Conservation (phyloP, 1,140 invertebrate genomes). For the Tetranychus urticae region DNA sequence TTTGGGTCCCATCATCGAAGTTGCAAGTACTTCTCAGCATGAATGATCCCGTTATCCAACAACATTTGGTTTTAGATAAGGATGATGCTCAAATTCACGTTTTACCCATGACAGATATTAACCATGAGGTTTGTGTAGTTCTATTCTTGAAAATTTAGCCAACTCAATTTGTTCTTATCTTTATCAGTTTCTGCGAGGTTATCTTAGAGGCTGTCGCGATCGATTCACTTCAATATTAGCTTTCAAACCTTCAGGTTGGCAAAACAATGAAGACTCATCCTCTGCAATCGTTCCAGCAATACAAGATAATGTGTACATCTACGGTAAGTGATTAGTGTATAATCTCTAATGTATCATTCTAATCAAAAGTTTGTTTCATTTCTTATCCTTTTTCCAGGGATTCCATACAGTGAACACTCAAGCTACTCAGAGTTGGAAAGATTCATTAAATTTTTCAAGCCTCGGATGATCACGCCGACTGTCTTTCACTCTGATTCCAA, state of each 20-base stretch:
- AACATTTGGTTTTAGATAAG: slow-evolving; percentile 17
- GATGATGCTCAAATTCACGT: slow-evolving; percentile 32
- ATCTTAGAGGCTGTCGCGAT: slow-evolving; percentile 17
- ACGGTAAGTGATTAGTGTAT: slow-evolving; percentile 21
- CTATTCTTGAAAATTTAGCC: too few relatives aligned
- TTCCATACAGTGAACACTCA: slow-evolving; percentile 46
- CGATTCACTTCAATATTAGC: slow-evolving; percentile 30
- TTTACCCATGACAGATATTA: slow-evolving; percentile 32
- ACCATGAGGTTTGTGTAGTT: slow-evolving; percentile 23
- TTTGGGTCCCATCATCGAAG: slow-evolving; percentile 31
- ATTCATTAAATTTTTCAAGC: slow-evolving; percentile 34
- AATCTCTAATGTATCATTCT: not conserved
- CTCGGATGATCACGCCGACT: slow-evolving; percentile 35
- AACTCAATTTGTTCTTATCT: too few relatives aligned
- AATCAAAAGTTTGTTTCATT: not conserved
- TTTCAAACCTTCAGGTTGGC: slow-evolving; percentile 42
- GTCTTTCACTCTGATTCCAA: slow-evolving; percentile 23
- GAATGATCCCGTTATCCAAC: slow-evolving; percentile 19
- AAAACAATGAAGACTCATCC: slow-evolving; percentile 19
- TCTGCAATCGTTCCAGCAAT: slow-evolving; percentile 22
- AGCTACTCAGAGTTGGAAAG: slow-evolving; percentile 37
- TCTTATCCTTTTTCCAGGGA: slow-evolving; percentile 23
- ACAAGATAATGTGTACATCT: slow-evolving; percentile 28
- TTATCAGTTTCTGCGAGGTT: slow-evolving; percentile 17
- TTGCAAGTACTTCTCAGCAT: slow-evolving; percentile 24